These are phyloP conservation scores for Plagodis dolabraria DNA, from an alignment of 2,888 invertebrate species.

Conservation along the genomic window DNA sequence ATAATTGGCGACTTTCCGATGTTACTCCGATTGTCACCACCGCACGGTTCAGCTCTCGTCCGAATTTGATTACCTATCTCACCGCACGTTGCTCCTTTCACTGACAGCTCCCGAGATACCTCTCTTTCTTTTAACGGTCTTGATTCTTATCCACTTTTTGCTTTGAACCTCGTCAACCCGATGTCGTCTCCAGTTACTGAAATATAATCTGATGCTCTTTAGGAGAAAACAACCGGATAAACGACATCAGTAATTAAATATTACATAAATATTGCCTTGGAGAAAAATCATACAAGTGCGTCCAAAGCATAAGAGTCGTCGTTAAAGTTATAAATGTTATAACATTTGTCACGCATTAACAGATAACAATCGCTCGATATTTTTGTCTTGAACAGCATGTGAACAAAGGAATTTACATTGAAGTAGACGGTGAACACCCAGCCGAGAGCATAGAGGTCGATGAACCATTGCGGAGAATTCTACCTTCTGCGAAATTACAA, in stretches of 20 bases:
- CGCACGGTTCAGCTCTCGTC: conserved; percentile 5
- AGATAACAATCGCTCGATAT: conserved; percentile 27
- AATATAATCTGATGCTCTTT: conserved; percentile 19
- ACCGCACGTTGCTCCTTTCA: conserved; percentile 18
- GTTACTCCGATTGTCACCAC: not conserved
- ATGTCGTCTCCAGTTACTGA: conserved; percentile 21
- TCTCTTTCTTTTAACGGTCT: conserved; percentile 6
- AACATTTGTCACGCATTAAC: conserved; percentile 22
- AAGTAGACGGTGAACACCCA: conserved; percentile 26
- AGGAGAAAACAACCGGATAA: conserved; percentile 2
- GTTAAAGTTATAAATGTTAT: conserved; percentile 26
- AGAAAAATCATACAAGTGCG: not conserved
- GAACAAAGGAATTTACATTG: conserved; percentile 31
- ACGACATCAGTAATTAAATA: no score
- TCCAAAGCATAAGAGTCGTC: conserved; percentile 5
- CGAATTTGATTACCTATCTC: conserved; percentile 9
- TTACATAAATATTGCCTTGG: no score
- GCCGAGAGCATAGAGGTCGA: conserved; percentile 29
- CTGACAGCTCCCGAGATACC: conserved; percentile 16
- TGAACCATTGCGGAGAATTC: conserved; percentile 28
- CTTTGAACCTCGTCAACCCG: conserved; percentile 8
- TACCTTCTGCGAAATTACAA: conserved; percentile 19
- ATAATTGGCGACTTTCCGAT: conserved; percentile 16
- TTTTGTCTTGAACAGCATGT: conserved; percentile 22
- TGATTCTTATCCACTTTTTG: conserved; percentile 18